These are phyloP conservation scores for Cerceris ruficornis DNA, from an alignment of 2,888 invertebrate species.

Conservation along the genomic window DNA sequence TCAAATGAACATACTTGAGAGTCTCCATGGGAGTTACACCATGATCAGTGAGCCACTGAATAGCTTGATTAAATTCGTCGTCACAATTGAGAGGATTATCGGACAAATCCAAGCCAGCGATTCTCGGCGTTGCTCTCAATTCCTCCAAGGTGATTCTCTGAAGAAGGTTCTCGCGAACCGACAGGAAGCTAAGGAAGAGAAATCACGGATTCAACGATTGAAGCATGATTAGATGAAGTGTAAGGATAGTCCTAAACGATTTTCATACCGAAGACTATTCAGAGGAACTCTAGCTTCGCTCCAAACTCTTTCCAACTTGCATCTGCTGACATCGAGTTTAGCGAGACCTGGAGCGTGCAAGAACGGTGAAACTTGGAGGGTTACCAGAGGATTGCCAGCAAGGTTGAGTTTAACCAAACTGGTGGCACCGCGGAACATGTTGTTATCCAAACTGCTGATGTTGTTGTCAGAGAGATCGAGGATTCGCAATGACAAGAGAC, in stretches of 20 bases:
- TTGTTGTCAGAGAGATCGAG: constrained; percentile 89
- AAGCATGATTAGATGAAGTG: background rate
- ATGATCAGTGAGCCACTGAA: constrained; percentile 85
- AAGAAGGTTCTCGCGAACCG: constrained; percentile 75
- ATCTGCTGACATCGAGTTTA: constrained; percentile 88
- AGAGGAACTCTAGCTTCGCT: constrained; percentile 81
- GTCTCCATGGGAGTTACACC: constrained; percentile 84
- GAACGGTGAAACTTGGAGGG: constrained; percentile 87
- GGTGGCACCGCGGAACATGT: constrained; percentile 87
- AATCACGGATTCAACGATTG: constrained; percentile 3
- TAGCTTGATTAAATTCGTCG: constrained; percentile 86
- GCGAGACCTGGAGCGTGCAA: constrained; percentile 85
- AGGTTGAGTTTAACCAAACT: constrained; percentile 87
- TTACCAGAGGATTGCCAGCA: constrained; percentile 88
- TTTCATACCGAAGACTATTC: constrained; percentile 72
- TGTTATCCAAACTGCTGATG: constrained; percentile 84
- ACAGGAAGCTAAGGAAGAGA: constrained; percentile 71
- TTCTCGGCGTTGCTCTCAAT: constrained; percentile 84
- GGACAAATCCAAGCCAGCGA: constrained; percentile 85
- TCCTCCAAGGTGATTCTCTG: constrained; percentile 84
- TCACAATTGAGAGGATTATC: constrained; percentile 88
- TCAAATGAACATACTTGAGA: constrained; percentile 48
- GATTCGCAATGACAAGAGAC: constrained; percentile 85
- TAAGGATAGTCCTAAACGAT: background rate
- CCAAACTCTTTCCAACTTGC: constrained; percentile 87